phyloP scores from a whole-genome alignment of 2,888 invertebrate species.

The Caenorhabditis imperialis region DNA sequence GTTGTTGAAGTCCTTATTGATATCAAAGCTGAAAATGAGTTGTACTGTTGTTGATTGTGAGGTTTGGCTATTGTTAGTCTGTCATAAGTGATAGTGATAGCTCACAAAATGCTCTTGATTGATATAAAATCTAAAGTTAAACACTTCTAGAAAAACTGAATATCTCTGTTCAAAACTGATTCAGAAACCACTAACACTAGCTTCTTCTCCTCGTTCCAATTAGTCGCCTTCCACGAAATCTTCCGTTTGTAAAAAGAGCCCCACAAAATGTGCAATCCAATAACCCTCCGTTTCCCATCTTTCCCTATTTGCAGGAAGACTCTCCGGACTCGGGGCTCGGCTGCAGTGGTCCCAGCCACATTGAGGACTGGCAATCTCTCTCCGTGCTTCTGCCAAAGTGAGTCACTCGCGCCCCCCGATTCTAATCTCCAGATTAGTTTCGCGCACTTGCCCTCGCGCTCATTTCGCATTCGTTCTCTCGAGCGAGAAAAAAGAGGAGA shows the following conservation, averaged over 20 bases:
- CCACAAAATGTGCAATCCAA: not conserved
- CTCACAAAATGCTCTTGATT: too few relatives aligned
- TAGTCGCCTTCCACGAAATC: too few relatives aligned
- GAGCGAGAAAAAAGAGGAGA: slow-evolving; percentile 20
- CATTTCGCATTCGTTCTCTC: slow-evolving; percentile 10
- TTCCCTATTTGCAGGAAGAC: slow-evolving; percentile 32
- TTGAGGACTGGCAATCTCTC: slow-evolving; percentile 93
- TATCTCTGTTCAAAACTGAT: too few relatives aligned
- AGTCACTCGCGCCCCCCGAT: slow-evolving; percentile 27
- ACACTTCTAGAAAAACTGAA: too few relatives aligned
- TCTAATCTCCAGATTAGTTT: slow-evolving; percentile 1
- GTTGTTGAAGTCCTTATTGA: too few relatives aligned
- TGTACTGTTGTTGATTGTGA: too few relatives aligned
- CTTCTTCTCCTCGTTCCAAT: too few relatives aligned
- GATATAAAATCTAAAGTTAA: too few relatives aligned
- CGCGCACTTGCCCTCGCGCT: slow-evolving; percentile 5
- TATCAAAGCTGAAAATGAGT: too few relatives aligned
- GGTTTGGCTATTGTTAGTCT: too few relatives aligned
- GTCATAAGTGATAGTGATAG: too few relatives aligned
- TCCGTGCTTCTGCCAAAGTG: slow-evolving; percentile 88
- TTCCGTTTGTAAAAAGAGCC: not conserved
- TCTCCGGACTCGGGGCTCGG: slow-evolving; percentile 76
- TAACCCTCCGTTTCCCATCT: slow-evolving; percentile 7
- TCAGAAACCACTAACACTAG: too few relatives aligned
- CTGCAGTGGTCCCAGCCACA: slow-evolving; percentile 81